These are phyloP conservation scores for Synaphobranchus kaupii DNA, from an alignment of 2,797 vertebrate species.

Conservation along the genomic window DNA sequence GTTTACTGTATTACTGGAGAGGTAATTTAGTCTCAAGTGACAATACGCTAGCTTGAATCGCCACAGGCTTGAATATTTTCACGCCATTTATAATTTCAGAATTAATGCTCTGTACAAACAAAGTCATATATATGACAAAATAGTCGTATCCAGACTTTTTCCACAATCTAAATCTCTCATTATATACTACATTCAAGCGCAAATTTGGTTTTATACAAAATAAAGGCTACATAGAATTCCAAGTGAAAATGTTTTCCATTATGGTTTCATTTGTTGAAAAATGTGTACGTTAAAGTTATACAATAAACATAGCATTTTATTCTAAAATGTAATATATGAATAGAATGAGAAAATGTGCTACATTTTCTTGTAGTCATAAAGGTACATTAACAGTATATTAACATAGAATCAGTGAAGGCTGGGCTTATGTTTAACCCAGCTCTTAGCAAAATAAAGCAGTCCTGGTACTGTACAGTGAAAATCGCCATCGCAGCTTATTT, in stretches of 20 bases:
- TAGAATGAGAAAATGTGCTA: not conserved
- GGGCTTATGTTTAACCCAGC: not conserved
- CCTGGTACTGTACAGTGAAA: no score
- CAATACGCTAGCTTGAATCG: conserved; percentile 40
- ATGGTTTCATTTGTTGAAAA: not conserved
- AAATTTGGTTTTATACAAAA: conserved; percentile 8
- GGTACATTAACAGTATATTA: not conserved
- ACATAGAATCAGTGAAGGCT: not conserved
- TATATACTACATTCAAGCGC: not conserved
- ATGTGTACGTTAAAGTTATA: not conserved
- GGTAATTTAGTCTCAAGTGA: conserved; percentile 44
- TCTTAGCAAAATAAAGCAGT: no score
- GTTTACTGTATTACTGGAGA: conserved; percentile 31
- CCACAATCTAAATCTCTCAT: not conserved
- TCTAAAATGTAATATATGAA: not conserved
- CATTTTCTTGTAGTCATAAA: not conserved
- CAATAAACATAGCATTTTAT: not conserved
- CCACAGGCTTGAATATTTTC: conserved; percentile 44
- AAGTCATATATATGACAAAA: conserved; percentile 18
- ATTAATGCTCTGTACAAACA: conserved; percentile 42
- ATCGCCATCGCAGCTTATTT: no score
- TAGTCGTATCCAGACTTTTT: not conserved
- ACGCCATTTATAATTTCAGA: conserved; percentile 50
- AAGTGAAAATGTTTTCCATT: not conserved
- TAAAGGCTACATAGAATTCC: not conserved